Evolutionary conservation across 2,888 invertebrate genomes (phyloP).

Genomic region (Watsonalla cultraria): DNA sequence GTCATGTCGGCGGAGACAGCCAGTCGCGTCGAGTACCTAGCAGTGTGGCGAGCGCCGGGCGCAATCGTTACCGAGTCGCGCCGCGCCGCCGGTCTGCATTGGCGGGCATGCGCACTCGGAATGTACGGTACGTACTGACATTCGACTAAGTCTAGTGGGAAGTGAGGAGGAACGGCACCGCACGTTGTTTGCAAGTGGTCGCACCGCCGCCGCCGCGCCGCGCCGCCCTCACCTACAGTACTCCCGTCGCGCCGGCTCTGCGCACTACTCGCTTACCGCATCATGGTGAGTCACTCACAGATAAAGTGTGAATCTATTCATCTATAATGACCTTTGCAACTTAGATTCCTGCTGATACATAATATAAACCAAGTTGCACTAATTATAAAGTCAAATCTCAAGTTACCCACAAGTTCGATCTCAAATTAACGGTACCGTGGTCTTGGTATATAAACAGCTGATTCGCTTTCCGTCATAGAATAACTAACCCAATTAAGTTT

Average conservation of each 20-base stretch:
- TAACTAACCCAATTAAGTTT: conserved; percentile 42
- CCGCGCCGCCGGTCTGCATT: conserved; percentile 74
- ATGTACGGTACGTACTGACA: conserved; percentile 35
- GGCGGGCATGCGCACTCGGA: conserved; percentile 66
- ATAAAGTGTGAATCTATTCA: conserved; percentile 66
- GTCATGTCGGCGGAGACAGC: conserved; percentile 64
- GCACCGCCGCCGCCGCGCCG: conserved; percentile 44
- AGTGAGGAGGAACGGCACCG: conserved; percentile 61
- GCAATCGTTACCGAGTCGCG: conserved; percentile 72
- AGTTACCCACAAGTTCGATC: conserved; percentile 14
- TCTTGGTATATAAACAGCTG: neutral
- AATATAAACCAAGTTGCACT: conserved; percentile 36
- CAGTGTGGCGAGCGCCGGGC: conserved; percentile 59
- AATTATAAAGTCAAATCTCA: conserved; percentile 20
- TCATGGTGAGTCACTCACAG: conserved; percentile 72
- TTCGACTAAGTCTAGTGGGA: conserved; percentile 53
- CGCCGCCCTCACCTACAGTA: conserved; percentile 69
- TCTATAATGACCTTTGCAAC: conserved; percentile 54
- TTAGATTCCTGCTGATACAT: conserved; percentile 23
- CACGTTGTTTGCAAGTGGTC: conserved; percentile 51
- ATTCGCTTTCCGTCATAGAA: conserved; percentile 13
- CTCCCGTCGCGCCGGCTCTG: conserved; percentile 70
- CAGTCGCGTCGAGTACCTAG: conserved; percentile 51
- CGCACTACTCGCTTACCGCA: conserved; percentile 70
- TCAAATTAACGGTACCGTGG: neutral